Evolutionary conservation across 2,888 invertebrate genomes (phyloP), one percentile per base, ranked within the genome.

Genomic region (Gortyna flavago): DNA sequence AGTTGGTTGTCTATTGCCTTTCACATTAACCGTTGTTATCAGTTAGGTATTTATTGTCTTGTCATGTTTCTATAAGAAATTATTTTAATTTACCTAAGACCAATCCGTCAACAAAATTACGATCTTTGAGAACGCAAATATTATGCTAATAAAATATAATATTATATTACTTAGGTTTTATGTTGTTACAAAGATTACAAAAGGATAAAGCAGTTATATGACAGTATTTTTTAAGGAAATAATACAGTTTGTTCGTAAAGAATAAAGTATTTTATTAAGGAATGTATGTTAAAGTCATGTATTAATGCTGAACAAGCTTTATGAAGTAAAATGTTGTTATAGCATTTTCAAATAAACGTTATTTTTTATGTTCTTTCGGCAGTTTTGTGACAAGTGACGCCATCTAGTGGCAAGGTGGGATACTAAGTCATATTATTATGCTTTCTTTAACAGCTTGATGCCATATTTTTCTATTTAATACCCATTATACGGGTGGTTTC

Each of bases 181-280:
- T 69, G 68, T 75, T 75, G 76, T 80, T 81, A 81, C 81, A 86
- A 84, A 84, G 64, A 75, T 79, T 79, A 77, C 70, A 81, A 85
- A 86, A 83, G 75, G 64, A 84, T 85, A 84, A 85, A 88, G 85
- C 86, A 88, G 81, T 81, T 80, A 87, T 90, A 90, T 90, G 89
- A 92, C 92, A 91, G 88, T 92, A 91, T 89, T 90, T 87, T 79
- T 86, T 87, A 90, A 90, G 89, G 75, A 83, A 77, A 64, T 72
- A 73, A 81, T 79, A 84, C 80, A 62, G 77, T 81, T 86, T 74
- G 69, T 85, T 83, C 76, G 72, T 73, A 76, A 83, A 65, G 48
- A 67, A 67, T 76, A 74, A 73, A 59, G 66, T 75, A 71, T 74
- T 77, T 76, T 80, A 72, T 76, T 81, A 76, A 64, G 69, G 71